Percentiles rank a stretch among this genome's conserved stretches.
phyloP scores from a whole-genome alignment of 2,888 invertebrate species.

The Rhogogaster chlorosoma region DNA sequence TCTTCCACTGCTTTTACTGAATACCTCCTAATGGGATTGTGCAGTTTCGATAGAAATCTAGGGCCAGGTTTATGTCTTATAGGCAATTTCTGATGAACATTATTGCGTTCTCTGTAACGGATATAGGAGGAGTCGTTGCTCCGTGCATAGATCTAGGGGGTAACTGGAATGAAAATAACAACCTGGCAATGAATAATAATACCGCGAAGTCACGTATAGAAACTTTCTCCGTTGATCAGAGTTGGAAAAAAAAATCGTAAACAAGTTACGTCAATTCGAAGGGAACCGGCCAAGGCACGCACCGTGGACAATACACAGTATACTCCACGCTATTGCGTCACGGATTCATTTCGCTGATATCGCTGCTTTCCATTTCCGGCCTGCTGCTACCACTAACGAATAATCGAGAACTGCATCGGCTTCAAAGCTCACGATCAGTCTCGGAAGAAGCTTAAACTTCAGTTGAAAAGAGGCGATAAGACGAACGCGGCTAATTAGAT shows the following conservation, averaged over 20 bases:
- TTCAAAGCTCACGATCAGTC: neutral
- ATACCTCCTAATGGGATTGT: neutral
- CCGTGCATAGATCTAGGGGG: neutral
- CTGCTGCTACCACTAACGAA: neutral
- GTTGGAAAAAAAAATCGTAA: conserved; percentile 19
- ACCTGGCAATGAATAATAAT: conserved; percentile 37
- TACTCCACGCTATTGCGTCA: neutral
- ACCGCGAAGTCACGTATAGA: conserved; percentile 33
- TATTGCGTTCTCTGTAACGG: conserved; percentile 15
- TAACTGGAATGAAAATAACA: neutral
- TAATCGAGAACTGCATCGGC: neutral
- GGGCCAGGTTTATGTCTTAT: neutral
- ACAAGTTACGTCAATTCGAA: conserved; percentile 46
- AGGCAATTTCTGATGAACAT: neutral
- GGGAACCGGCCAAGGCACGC: conserved; percentile 25
- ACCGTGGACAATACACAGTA: conserved; percentile 4
- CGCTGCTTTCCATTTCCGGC: neutral
- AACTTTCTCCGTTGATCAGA: conserved; percentile 39
- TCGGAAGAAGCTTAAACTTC: neutral
- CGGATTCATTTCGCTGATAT: neutral
- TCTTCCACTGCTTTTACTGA: neutral
- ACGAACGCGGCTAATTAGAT: neutral
- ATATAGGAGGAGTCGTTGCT: neutral
- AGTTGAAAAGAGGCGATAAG: neutral
- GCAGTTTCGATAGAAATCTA: neutral